Percentiles rank a stretch among this genome's conserved stretches.
Conservation (phyloP, 2,113 vertebrate genomes). For the Bufo bufo region DNA sequence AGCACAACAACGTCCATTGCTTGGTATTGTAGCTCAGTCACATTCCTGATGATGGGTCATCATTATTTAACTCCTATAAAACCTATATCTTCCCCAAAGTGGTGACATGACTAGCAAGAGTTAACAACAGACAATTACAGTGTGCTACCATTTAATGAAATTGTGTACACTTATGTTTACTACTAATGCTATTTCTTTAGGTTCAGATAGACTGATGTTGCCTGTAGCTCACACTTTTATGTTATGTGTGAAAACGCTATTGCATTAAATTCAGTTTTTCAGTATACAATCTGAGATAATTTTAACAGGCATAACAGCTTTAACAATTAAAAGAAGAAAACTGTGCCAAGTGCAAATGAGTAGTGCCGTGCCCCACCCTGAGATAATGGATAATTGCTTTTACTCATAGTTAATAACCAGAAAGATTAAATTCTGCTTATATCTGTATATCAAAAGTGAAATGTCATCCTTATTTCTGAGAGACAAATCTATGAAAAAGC, state of each 20-base stretch:
- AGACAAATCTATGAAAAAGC: background rate
- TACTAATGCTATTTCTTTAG: too few relatives aligned
- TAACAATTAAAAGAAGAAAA: constrained; percentile 9
- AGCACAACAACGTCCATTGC: too few relatives aligned
- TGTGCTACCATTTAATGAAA: too few relatives aligned
- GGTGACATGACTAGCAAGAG: too few relatives aligned
- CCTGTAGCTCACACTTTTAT: background rate
- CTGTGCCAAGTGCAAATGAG: background rate
- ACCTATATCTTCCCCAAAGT: too few relatives aligned
- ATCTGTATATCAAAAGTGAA: background rate
- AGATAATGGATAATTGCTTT: background rate
- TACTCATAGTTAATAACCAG: background rate
- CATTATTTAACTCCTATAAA: too few relatives aligned
- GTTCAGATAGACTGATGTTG: background rate
- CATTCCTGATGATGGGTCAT: too few relatives aligned
- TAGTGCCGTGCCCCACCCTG: background rate
- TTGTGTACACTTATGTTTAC: too few relatives aligned
- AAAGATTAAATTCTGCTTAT: background rate
- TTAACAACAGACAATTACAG: too few relatives aligned
- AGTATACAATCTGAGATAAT: background rate
- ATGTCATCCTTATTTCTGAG: background rate
- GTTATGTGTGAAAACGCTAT: background rate
- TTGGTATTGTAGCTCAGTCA: too few relatives aligned
- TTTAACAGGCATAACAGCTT: background rate
- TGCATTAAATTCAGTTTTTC: background rate